Percentiles rank a stretch among this genome's conserved stretches.
phyloP scores from a whole-genome alignment of 1,140 invertebrate species.

The Steinernema khuongi region DNA sequence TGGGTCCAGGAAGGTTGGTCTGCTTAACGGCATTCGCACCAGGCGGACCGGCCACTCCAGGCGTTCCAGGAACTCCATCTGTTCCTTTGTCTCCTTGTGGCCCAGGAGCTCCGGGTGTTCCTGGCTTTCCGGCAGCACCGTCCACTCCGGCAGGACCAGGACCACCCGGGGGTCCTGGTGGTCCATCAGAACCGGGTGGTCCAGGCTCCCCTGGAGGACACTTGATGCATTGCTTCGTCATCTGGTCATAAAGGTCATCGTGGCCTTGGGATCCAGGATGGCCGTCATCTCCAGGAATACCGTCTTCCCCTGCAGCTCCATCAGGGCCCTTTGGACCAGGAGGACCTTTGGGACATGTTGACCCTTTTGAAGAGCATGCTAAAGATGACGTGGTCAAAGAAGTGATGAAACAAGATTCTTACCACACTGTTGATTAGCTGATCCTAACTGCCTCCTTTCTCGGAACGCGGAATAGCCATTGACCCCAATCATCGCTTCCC shows the following conservation, averaged over 20 bases:
- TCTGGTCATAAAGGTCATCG: no score
- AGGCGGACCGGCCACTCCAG: no score
- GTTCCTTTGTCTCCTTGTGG: no score
- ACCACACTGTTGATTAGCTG: slow-evolving; percentile 17
- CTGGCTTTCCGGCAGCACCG: no score
- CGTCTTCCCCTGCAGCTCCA: slow-evolving; percentile 27
- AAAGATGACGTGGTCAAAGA: background rate
- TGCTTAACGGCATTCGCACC: no score
- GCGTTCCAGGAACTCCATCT: no score
- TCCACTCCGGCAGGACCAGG: no score
- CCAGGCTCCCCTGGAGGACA: slow-evolving; percentile 27
- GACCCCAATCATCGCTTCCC: no score
- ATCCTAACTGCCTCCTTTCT: no score
- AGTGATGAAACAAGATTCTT: background rate
- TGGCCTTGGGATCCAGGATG: slow-evolving; percentile 3
- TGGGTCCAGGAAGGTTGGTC: no score
- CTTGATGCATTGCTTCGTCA: slow-evolving; percentile 20
- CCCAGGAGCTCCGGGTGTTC: no score
- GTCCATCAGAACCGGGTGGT: slow-evolving; percentile 25
- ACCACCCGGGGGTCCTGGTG: slow-evolving; percentile 16
- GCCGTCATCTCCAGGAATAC: slow-evolving; percentile 17
- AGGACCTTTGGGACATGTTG: slow-evolving; percentile 44
- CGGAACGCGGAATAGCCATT: no score
- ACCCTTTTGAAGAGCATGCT: slow-evolving; percentile 2
- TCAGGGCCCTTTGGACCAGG: slow-evolving; percentile 52